These are phyloP conservation scores for Panzeria rudis DNA, from an alignment of 2,888 invertebrate species.

Conservation along the genomic window DNA sequence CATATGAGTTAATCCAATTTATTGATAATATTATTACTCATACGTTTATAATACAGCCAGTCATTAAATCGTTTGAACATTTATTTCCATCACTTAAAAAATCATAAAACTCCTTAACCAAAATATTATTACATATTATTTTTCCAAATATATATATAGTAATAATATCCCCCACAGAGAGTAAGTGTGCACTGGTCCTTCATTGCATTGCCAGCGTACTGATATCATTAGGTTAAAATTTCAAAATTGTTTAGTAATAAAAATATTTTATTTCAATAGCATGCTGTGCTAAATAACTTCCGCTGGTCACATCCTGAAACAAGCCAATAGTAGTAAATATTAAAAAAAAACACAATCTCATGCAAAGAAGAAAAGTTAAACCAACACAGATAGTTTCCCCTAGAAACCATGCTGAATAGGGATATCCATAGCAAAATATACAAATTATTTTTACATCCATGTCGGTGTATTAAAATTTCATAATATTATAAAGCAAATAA, in stretches of 20 bases:
- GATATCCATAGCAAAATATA: slow-evolving; percentile 39
- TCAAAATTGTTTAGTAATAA: slow-evolving; percentile 56
- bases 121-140: slow-evolving; percentile 20
- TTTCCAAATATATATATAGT: not conserved
- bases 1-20: slow-evolving; percentile 19
- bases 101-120: not conserved
- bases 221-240: slow-evolving; percentile 59
- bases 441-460: slow-evolving; percentile 34
- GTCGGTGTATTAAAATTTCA: slow-evolving; percentile 23
- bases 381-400: slow-evolving; percentile 26
- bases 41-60: not conserved
- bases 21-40: slow-evolving; percentile 13
- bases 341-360: not conserved
- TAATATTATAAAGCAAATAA: slow-evolving; percentile 60
- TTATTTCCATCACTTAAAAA: not conserved
- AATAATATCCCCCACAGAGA: slow-evolving; percentile 16
- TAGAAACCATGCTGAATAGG: slow-evolving; percentile 12
- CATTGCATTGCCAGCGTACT: not conserved
- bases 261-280: slow-evolving; percentile 70
- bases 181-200: not conserved
- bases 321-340: slow-evolving; percentile 38
- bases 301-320: slow-evolving; percentile 65
- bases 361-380: slow-evolving; percentile 14
- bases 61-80: slow-evolving; percentile 9
- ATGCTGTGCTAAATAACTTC: slow-evolving; percentile 72